These are phyloP conservation scores for Marmota monax DNA, from an alignment of 2,113 vertebrate species.

Conservation along the genomic window DNA sequence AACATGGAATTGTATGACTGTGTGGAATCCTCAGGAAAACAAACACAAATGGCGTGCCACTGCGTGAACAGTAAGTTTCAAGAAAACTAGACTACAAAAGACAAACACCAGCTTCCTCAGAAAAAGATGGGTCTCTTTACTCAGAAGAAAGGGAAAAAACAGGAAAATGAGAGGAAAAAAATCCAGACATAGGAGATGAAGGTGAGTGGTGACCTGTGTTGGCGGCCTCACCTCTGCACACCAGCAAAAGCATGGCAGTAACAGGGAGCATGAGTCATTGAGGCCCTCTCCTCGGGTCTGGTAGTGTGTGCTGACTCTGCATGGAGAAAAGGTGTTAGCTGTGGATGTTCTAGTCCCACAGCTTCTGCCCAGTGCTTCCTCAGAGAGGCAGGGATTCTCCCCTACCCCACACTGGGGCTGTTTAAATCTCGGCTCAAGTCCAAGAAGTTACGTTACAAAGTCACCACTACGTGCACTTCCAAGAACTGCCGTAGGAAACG, in stretches of 20 bases:
- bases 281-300: slow-evolving; percentile 86
- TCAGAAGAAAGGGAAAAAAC: slow-evolving; percentile 41
- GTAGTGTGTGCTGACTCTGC: slow-evolving; percentile 85
- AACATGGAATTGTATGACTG: slow-evolving; percentile 61
- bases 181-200: slow-evolving; percentile 80
- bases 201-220: slow-evolving; percentile 75
- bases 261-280: slow-evolving; percentile 88
- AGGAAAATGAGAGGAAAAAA: slow-evolving; percentile 62
- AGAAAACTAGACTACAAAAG: slow-evolving; percentile 70
- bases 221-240: slow-evolving; percentile 86
- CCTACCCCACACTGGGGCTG: fast-evolving
- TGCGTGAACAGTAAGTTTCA: slow-evolving; percentile 62
- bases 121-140: slow-evolving; percentile 61
- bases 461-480: neutral
- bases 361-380: slow-evolving; percentile 39
- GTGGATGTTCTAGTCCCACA: slow-evolving; percentile 44
- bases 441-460: neutral
- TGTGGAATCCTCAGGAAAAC: slow-evolving; percentile 71
- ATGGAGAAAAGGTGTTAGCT: slow-evolving; percentile 82
- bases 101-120: slow-evolving; percentile 56
- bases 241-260: slow-evolving; percentile 87
- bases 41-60: slow-evolving; percentile 64
- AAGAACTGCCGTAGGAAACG: neutral
- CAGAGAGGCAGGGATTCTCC: neutral
- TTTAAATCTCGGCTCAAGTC: neutral